phyloP scores from a whole-genome alignment of 1,140 invertebrate genomes.

The Teleopsis dalmanni region DNA sequence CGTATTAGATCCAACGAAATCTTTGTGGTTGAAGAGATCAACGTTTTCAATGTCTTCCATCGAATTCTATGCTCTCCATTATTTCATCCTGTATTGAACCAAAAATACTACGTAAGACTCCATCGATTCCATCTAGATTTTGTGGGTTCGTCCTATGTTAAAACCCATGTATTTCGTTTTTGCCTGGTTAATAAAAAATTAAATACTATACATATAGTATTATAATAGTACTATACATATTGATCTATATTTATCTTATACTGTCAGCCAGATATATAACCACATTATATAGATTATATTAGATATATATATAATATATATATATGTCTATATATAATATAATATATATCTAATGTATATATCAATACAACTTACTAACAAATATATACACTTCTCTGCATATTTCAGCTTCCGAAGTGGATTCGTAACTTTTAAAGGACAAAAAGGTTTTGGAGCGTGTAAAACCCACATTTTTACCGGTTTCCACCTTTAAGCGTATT shows the following conservation, averaged over 20 bases:
- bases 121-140: too few species aligned
- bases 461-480: neutral
- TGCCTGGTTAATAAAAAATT: too few species aligned
- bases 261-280: neutral
- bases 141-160: too few species aligned
- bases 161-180: too few species aligned
- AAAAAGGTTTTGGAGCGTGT: constrained; percentile 7
- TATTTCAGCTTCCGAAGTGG: constrained; percentile 1
- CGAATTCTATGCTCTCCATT: too few species aligned
- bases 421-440: constrained; percentile 5
- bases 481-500: constrained; percentile 9
- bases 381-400: neutral
- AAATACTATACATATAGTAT: too few species aligned
- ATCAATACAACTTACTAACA: neutral
- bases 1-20: too few species aligned
- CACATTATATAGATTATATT: too few species aligned
- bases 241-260: neutral
- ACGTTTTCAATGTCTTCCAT: too few species aligned
- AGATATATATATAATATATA: neutral
- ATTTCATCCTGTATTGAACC: too few species aligned
- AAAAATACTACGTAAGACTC: too few species aligned
- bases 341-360: neutral
- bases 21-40: too few species aligned
- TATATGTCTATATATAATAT: neutral
- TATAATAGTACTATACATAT: neutral